A percentile compares a stretch with the other conserved stretches of the same genome.
These are phyloP conservation scores for Chromobotia macracanthus DNA, from an alignment of 2,797 vertebrate genomes.

Conservation along the genomic window DNA sequence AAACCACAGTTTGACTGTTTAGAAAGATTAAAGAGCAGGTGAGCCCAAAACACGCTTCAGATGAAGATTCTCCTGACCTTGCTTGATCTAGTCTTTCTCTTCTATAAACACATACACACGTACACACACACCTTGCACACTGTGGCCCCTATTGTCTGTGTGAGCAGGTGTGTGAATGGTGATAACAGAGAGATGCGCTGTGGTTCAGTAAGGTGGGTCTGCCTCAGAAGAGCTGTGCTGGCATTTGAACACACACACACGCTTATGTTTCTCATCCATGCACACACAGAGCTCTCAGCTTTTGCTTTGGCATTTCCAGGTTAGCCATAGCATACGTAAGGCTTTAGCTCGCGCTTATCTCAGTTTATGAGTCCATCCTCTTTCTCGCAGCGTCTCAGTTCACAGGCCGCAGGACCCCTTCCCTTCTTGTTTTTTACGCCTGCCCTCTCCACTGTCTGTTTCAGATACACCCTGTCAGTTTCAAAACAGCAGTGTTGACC, in stretches of 20 bases:
- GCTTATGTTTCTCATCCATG: not conserved
- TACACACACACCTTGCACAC: conserved; percentile 34
- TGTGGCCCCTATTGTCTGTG: conserved; percentile 66
- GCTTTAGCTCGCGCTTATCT: conserved; percentile 67
- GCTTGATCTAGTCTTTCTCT: conserved; percentile 29
- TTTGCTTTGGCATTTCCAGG: conserved; percentile 71
- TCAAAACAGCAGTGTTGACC: conserved; percentile 42
- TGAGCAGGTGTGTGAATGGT: conserved; percentile 74
- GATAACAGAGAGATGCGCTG: conserved; percentile 72
- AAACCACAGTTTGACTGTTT: conserved; percentile 32
- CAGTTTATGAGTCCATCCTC: conserved; percentile 30
- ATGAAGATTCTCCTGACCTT: conserved; percentile 36
- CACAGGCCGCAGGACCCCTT: conserved; percentile 31
- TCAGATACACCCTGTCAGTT: conserved; percentile 32
- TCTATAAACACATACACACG: conserved; percentile 52
- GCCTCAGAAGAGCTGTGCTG: conserved; percentile 46
- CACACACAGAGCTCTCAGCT: not conserved
- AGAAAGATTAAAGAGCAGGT: conserved; percentile 16
- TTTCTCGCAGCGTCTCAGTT: conserved; percentile 15
- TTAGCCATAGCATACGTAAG: conserved; percentile 51
- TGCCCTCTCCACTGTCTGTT: conserved; percentile 35
- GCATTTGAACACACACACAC: conserved; percentile 46
- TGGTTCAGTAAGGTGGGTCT: conserved; percentile 69
- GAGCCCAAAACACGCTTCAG: not conserved
- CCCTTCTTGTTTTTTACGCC: conserved; percentile 18